Base-by-base conservation (phyloP, 2,113 vertebrate species). In the Etia nguti region DNA sequence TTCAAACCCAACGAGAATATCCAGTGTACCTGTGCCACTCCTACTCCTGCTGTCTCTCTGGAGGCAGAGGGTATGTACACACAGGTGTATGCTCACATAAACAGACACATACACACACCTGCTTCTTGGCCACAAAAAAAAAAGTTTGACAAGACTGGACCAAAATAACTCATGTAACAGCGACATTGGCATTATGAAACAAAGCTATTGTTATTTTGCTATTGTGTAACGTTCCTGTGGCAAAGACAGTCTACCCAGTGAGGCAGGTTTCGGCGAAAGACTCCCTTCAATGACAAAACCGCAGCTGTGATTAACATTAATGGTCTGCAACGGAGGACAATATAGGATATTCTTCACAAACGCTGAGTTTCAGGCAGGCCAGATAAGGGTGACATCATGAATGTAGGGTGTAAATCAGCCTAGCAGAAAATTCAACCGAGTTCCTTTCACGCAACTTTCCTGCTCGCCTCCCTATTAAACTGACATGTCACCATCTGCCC, bases 1-100 rank as follows among this genome's bases (percentile, higher is more conserved):
- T 68, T 82, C 87, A 87, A 83, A 84, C 89, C 92, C 90, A 85
- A 86, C 52, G 48, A 89, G 91, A 93, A 87, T 90, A 83, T 88
- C 81, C 70, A 85, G 90, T 82, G 7, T 90, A 92, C 91, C 91
- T 89, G 93, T 22, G 80, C 85, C 82, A 70, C 91, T 18, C 43
- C 88, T 52, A 88, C 85, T 79, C 46, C 80, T 86, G 36, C 57
- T 77, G 55, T 79, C 57, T 87, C 85, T 81, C 46, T 29, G 70
- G 83, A 86, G 80, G 55, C 54, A 36, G 55, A 81, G 79, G 57
- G 79, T 34, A 77, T 34, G 9, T 18, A 41, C 82, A 36, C 59
- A 83, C 83, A 91, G 62, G 89, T 86, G 82, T 65, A 31, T 55
- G 24, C 62, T 31, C 83, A 88, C 50, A 55, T 22, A 82, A 70